phyloP scores from a whole-genome alignment of 2,797 vertebrate genomes.

The Myoxocephalus aenaeus region DNA sequence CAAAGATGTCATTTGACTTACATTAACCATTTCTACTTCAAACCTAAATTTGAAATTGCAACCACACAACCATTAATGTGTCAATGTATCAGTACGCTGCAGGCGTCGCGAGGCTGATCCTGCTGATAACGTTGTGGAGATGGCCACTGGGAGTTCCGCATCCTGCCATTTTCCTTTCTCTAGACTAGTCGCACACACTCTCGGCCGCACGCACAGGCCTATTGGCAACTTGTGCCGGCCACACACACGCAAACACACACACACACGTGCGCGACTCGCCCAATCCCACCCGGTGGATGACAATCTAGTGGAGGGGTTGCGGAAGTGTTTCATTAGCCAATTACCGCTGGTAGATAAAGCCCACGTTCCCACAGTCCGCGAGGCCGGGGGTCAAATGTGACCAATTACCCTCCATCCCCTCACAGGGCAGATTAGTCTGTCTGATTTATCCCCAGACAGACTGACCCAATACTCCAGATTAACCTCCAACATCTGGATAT shows the following conservation, averaged over 20 bases:
- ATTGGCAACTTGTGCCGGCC: slow-evolving; percentile 55
- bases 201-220: slow-evolving; percentile 51
- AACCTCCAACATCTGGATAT: slow-evolving; percentile 69
- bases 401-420: slow-evolving; percentile 83
- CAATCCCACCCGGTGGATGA: slow-evolving; percentile 71
- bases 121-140: slow-evolving; percentile 71
- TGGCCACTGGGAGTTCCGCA: slow-evolving; percentile 81
- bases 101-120: slow-evolving; percentile 68
- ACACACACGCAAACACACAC: slow-evolving; percentile 48
- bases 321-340: slow-evolving; percentile 90
- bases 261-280: slow-evolving; percentile 62
- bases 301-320: slow-evolving; percentile 75
- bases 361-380: slow-evolving; percentile 81
- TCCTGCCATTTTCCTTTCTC: slow-evolving; percentile 85
- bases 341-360: slow-evolving; percentile 85
- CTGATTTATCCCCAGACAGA: slow-evolving; percentile 82
- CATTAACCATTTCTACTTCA: slow-evolving; percentile 59
- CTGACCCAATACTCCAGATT: slow-evolving; percentile 72
- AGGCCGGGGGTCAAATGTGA: slow-evolving; percentile 83
- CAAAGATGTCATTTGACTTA: slow-evolving; percentile 48
- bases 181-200: slow-evolving; percentile 41
- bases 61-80: slow-evolving; percentile 62
- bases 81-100: slow-evolving; percentile 66
- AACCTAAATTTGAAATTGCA: slow-evolving; percentile 59
- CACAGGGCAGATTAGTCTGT: slow-evolving; percentile 79